Evolutionary conservation across 2,113 vertebrate species (phyloP).

Genomic region (Ctenomys sociabilis): DNA sequence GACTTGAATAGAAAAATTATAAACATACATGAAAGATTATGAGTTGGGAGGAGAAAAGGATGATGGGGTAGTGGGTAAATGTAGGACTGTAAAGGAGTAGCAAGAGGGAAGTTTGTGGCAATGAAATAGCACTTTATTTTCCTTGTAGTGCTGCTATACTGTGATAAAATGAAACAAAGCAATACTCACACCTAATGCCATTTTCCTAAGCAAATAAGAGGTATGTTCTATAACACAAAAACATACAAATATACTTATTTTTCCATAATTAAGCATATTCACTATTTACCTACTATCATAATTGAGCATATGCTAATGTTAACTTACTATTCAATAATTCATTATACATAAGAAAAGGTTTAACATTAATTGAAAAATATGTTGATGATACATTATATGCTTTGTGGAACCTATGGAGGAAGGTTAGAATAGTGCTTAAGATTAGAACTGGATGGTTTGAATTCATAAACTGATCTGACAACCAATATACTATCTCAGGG

Average conservation of each 20-base stretch:
- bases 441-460: not conserved
- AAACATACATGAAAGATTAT: not conserved
- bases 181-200: not conserved
- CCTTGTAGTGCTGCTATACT: not conserved
- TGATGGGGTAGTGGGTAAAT: rapidly evolving
- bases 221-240: not conserved
- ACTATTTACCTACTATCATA: not conserved
- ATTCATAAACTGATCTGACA: not conserved
- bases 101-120: not conserved
- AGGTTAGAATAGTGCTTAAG: not conserved
- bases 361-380: not conserved
- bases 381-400: not conserved
- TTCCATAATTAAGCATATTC: not conserved
- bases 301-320: not conserved
- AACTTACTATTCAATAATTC: not conserved
- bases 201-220: slow-evolving; percentile 6
- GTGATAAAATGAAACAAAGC: not conserved
- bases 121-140: not conserved
- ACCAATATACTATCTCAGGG: not conserved
- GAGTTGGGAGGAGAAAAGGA: not conserved
- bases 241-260: not conserved
- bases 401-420: not conserved
- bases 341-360: not conserved
- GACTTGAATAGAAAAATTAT: not conserved
- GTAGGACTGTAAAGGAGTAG: not conserved